phyloP scores from a whole-genome alignment of 2,797 vertebrate species.

The Semotilus atromaculatus region DNA sequence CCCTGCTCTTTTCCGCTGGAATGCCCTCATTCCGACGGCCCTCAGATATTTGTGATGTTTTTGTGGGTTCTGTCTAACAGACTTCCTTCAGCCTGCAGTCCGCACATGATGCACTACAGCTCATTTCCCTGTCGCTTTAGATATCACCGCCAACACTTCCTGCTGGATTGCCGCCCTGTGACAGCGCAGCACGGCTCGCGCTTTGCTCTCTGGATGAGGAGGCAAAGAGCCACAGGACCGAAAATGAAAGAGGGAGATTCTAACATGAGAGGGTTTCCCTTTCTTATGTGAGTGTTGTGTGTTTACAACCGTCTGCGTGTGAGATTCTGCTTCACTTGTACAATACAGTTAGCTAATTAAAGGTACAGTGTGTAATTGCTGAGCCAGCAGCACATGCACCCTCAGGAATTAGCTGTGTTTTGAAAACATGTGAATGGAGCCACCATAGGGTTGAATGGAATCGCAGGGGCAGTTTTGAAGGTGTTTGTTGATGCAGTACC shows the following conservation, averaged over 20 bases:
- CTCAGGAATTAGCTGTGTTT: slow-evolving; percentile 37
- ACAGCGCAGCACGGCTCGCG: slow-evolving; percentile 1
- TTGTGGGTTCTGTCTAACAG: slow-evolving; percentile 40
- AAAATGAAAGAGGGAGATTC: slow-evolving; percentile 7
- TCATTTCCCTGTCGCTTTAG: slow-evolving; percentile 44
- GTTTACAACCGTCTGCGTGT: slow-evolving; percentile 4
- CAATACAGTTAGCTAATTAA: slow-evolving; percentile 30
- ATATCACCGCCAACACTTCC: slow-evolving; percentile 46
- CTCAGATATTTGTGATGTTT: slow-evolving; percentile 23
- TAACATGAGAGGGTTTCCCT: slow-evolving; percentile 30
- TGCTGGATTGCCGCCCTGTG: slow-evolving; percentile 29
- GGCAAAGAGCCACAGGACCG: slow-evolving; percentile 33
- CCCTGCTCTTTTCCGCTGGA: slow-evolving; percentile 41
- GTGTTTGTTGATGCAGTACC: slow-evolving; percentile 25
- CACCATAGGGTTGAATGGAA: slow-evolving; percentile 9
- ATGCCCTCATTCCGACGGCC: slow-evolving; percentile 18
- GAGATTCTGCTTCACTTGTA: slow-evolving; percentile 13
- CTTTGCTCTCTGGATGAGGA: slow-evolving; percentile 34
- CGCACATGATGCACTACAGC: slow-evolving; percentile 26
- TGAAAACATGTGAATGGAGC: slow-evolving; percentile 40
- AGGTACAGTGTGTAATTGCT: slow-evolving; percentile 43
- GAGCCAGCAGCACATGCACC: slow-evolving; percentile 31
- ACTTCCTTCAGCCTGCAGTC: slow-evolving; percentile 32
- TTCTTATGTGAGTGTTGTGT: slow-evolving; percentile 1
- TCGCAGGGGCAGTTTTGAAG: background rate